phyloP scores from a whole-genome alignment of 2,888 invertebrate genomes.

The Cephus spinipes region DNA sequence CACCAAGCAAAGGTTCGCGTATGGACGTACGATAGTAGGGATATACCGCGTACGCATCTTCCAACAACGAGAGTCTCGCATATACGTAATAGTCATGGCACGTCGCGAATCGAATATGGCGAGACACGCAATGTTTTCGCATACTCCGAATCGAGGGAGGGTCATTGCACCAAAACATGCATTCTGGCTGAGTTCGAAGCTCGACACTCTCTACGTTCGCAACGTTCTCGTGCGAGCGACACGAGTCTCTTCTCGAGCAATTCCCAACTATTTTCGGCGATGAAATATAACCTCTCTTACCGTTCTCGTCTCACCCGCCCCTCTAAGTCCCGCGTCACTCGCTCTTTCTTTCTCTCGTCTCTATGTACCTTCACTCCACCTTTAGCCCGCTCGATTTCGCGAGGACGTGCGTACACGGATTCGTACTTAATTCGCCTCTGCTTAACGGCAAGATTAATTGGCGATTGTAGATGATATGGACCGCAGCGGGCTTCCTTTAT shows the following conservation, averaged over 20 bases:
- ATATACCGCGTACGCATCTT: neutral
- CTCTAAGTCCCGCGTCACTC: neutral
- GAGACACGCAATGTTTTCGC: slow-evolving; percentile 35
- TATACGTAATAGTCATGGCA: neutral
- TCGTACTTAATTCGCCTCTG: slow-evolving; percentile 55
- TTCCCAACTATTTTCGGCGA: slow-evolving; percentile 58
- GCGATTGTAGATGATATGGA: slow-evolving; percentile 59
- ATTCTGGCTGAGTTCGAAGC: slow-evolving; percentile 14
- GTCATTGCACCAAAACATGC: slow-evolving; percentile 62
- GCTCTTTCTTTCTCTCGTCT: slow-evolving; percentile 16
- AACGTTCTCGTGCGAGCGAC: slow-evolving; percentile 9
- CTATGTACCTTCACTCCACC: neutral
- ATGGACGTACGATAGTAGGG: neutral
- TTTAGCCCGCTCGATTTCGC: neutral
- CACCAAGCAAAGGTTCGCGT: neutral
- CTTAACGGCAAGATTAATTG: slow-evolving; percentile 61
- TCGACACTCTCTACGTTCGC: neutral
- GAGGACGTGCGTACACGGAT: slow-evolving; percentile 18
- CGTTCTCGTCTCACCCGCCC: slow-evolving; percentile 2
- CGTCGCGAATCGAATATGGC: slow-evolving; percentile 16
- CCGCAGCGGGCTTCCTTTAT: slow-evolving; percentile 26
- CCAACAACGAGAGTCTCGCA: neutral
- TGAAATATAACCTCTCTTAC: slow-evolving; percentile 44
- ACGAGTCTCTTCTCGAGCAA: slow-evolving; percentile 40
- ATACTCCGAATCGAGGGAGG: slow-evolving; percentile 29